Evolutionary conservation across 2,797 vertebrate species (phyloP).

Genomic region (Takifugu ocellatus): DNA sequence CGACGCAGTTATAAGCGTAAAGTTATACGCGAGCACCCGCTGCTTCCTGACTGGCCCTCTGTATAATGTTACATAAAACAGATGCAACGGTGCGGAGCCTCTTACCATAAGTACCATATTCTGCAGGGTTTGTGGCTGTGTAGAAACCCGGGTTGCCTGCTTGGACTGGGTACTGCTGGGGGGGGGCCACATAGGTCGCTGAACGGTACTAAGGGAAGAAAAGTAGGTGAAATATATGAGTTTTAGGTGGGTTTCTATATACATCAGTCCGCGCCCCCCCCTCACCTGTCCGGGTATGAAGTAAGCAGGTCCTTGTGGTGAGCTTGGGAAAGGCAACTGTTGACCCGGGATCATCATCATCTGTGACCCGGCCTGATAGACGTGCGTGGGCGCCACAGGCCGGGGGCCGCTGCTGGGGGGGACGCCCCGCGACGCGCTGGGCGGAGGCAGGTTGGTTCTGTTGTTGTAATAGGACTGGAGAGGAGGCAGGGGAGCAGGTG

Average conservation of each 20-base stretch:
- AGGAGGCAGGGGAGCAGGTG: constrained; percentile 32
- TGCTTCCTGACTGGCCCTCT: too few species aligned
- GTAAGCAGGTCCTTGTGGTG: constrained; percentile 85
- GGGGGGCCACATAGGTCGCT: constrained; percentile 85
- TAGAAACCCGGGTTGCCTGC: constrained; percentile 89
- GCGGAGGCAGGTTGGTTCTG: constrained; percentile 85
- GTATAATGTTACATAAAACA: too few species aligned
- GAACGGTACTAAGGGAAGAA: constrained; percentile 76
- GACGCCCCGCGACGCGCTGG: constrained; percentile 82
- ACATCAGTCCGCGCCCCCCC: not conserved
- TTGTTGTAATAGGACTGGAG: constrained; percentile 88
- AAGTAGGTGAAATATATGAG: not conserved
- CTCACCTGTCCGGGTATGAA: constrained; percentile 91
- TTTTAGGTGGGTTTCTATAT: too few species aligned
- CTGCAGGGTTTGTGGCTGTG: constrained; percentile 88
- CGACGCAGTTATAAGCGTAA: too few species aligned
- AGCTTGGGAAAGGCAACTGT: constrained; percentile 85
- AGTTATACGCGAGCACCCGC: too few species aligned
- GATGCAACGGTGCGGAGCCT: constrained; percentile 42
- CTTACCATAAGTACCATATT: constrained; percentile 92
- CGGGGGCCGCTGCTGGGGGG: constrained; percentile 84
- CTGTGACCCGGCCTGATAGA: constrained; percentile 90
- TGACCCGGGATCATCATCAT: constrained; percentile 96
- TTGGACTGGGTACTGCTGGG: constrained; percentile 91
- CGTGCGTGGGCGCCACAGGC: constrained; percentile 87